Evolutionary conservation across 2,113 vertebrate genomes (phyloP), one percentile per base, ranked within the genome.

Genomic region (Helogale parvula): DNA sequence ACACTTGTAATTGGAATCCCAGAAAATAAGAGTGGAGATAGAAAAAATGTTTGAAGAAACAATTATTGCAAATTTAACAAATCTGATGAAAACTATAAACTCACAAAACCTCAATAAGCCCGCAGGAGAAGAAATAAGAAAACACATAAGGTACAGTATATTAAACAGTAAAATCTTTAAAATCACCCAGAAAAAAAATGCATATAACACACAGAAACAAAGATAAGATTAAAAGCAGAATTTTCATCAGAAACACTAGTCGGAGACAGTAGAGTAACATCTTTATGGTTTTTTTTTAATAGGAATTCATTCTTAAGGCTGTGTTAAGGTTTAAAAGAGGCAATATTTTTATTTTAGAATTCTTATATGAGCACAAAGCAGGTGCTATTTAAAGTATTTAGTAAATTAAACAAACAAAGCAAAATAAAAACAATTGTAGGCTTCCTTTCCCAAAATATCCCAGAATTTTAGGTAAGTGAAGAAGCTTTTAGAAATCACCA

Each of bases 21-120:
- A 88, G 57, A 79, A 91, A 93, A 60, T 31, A 9, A 2, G 47
- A 86, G 4, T 31, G 9, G 47, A 57, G 23, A 63, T 12, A 68
- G 38, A 60, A 95, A 96, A 85, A 71, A 7, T 27, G 63, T 33
- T 79, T 94, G 19, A 83, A 41, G 38, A 93, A 88, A 90, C 50
- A 74, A 80, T 88, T 41, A 29, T 45, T 95, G 45, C 9, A 93
- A 81, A 77, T 85, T 86, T 81, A 92, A 92, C 27, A 81, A 81
- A 77, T 89, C 82, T 88, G 45, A 71, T 65, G 74, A 94, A 94
- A 93, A 52, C 21, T 31, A 89, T 85, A 57, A 85, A 69, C 27
- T 16, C 16, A 72, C 65, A 94, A 54, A 74, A 76, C 10, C 27
- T 92, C 14, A 81, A 29, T 27, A 41, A 88, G 63, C 6, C 38